A percentile compares a stretch with the other conserved stretches of the same genome.
Evolutionary conservation across 2,797 vertebrate species (phyloP).

Genomic region (Coregonus ussuriensis): DNA sequence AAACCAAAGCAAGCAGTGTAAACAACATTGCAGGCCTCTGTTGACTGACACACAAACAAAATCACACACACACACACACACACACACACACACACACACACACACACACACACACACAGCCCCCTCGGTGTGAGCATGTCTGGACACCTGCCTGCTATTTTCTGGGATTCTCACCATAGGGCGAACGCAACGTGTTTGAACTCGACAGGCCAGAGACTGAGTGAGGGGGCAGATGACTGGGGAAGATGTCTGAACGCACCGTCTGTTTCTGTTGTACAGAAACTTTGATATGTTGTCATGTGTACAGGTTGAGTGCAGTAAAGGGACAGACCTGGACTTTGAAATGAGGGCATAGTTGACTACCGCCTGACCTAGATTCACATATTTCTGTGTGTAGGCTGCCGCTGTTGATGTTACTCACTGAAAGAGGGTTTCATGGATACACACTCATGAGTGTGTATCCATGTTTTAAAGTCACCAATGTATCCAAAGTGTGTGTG

Average conservation of each 20-base stretch:
- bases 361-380: neutral
- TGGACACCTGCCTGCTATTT: constrained; percentile 64
- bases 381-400: neutral
- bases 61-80: neutral
- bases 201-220: constrained; percentile 39
- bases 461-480: neutral
- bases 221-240: neutral
- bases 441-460: neutral
- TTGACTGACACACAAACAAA: neutral
- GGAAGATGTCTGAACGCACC: neutral
- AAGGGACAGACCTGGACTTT: neutral
- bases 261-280: neutral
- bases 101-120: too few species aligned
- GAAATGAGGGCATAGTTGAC: neutral
- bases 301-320: neutral
- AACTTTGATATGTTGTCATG: neutral
- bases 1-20: neutral
- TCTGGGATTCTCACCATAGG: constrained; percentile 52
- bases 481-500: neutral
- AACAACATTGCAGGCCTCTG: neutral
- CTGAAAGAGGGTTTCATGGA: neutral
- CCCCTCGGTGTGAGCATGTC: constrained; percentile 58
- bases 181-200: constrained; percentile 57
- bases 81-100: too few species aligned
- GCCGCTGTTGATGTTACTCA: neutral